Evolutionary conservation across 2,113 vertebrate species (phyloP).

Genomic region (Cyprinodon tularosa): DNA sequence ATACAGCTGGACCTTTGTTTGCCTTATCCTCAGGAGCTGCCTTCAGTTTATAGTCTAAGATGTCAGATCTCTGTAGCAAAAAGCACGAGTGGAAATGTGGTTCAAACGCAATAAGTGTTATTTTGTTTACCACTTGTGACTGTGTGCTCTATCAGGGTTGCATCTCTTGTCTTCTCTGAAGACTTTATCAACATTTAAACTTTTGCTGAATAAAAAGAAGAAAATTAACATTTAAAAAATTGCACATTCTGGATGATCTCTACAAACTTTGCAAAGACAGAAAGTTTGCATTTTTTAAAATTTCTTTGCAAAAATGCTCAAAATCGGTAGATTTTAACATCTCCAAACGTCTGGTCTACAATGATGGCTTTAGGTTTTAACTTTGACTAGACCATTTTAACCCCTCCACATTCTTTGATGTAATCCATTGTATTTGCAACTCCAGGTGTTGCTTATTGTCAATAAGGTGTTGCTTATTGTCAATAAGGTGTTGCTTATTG

Average conservation of each 20-base stretch:
- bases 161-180: background rate
- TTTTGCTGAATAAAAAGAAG: background rate
- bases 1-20: constrained; percentile 58
- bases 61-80: constrained; percentile 17
- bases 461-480: too few species aligned
- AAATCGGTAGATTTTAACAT: too few species aligned
- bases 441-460: background rate
- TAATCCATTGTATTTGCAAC: background rate
- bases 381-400: background rate
- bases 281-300: too few species aligned
- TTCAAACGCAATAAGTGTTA: background rate
- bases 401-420: background rate
- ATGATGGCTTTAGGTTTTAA: background rate
- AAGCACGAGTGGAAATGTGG: background rate
- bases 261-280: too few species aligned
- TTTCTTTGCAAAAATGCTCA: too few species aligned
- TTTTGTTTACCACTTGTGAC: background rate
- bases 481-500: background rate
- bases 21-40: constrained; percentile 8
- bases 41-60: constrained; percentile 10
- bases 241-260: too few species aligned
- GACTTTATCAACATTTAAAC: background rate
- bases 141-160: background rate
- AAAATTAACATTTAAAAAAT: too few species aligned
- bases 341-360: background rate